Evolutionary conservation across 2,888 invertebrate genomes (phyloP).

Genomic region (Drosophila helvetica): DNA sequence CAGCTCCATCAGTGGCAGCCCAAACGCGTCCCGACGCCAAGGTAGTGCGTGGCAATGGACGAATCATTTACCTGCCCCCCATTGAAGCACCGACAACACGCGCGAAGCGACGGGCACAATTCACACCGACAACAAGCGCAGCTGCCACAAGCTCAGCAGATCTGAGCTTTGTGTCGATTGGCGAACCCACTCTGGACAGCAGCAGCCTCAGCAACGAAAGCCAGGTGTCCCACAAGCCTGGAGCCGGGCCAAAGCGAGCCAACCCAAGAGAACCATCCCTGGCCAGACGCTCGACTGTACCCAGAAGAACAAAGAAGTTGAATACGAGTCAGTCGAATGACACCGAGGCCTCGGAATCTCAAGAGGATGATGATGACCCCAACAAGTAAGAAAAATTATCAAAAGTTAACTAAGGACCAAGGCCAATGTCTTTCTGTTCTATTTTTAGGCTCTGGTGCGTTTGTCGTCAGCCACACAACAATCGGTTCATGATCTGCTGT

Average conservation of each 20-base stretch:
- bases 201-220: constrained; percentile 60
- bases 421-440: not conserved
- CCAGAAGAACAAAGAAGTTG: constrained; percentile 58
- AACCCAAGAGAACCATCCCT: constrained; percentile 50
- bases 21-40: constrained; percentile 85
- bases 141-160: constrained; percentile 27
- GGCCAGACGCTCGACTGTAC: constrained; percentile 41
- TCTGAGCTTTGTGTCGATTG: constrained; percentile 42
- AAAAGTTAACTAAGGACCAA: not conserved
- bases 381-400: constrained; percentile 85
- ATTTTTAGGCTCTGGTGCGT: constrained; percentile 93
- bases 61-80: constrained; percentile 91
- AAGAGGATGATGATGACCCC: constrained; percentile 96
- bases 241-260: constrained; percentile 61
- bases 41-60: constrained; percentile 89
- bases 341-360: constrained; percentile 80
- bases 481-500: constrained; percentile 98
- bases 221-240: constrained; percentile 7
- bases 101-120: constrained; percentile 87
- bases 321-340: constrained; percentile 52
- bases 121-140: constrained; percentile 57
- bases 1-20: not conserved
- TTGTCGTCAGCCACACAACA: constrained; percentile 96
- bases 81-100: constrained; percentile 93
- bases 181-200: constrained; percentile 57